phyloP scores from a whole-genome alignment of 2,888 invertebrate genomes.

The Eustalomyia histrio region DNA sequence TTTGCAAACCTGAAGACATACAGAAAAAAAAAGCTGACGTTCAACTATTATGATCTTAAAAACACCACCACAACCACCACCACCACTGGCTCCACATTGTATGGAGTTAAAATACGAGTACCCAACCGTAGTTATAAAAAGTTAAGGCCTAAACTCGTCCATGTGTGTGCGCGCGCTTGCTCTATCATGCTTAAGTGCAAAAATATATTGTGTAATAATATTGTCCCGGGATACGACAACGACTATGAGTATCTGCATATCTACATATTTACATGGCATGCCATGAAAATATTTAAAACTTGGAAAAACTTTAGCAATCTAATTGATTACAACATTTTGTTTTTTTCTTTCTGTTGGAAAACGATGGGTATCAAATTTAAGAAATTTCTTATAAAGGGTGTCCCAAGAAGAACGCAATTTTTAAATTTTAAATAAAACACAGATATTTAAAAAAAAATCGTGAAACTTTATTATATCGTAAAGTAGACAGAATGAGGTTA shows the following conservation, averaged over 20 bases:
- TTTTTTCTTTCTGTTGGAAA: neutral
- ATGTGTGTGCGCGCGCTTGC: conserved; percentile 59
- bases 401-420: too few species aligned
- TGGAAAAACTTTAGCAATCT: conserved; percentile 48
- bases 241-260: conserved; percentile 57
- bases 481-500: too few species aligned
- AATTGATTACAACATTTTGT: too few species aligned
- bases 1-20: conserved; percentile 51
- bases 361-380: conserved; percentile 6
- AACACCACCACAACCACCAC: conserved; percentile 28
- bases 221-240: conserved; percentile 61
- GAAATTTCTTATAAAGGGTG: too few species aligned
- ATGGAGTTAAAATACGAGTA: conserved; percentile 50
- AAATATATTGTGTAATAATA: conserved; percentile 57
- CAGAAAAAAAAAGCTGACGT: conserved; percentile 57
- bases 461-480: too few species aligned
- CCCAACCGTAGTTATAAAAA: conserved; percentile 12
- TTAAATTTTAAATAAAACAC: too few species aligned
- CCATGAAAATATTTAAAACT: conserved; percentile 50
- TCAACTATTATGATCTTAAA: conserved; percentile 52
- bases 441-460: too few species aligned
- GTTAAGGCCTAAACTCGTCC: conserved; percentile 59
- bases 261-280: conserved; percentile 35
- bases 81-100: conserved; percentile 11
- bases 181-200: conserved; percentile 50